A percentile compares a stretch with the other conserved stretches of the same genome.
Evolutionary conservation across 2,888 invertebrate species (phyloP).

Genomic region (Synergus umbraculus): DNA sequence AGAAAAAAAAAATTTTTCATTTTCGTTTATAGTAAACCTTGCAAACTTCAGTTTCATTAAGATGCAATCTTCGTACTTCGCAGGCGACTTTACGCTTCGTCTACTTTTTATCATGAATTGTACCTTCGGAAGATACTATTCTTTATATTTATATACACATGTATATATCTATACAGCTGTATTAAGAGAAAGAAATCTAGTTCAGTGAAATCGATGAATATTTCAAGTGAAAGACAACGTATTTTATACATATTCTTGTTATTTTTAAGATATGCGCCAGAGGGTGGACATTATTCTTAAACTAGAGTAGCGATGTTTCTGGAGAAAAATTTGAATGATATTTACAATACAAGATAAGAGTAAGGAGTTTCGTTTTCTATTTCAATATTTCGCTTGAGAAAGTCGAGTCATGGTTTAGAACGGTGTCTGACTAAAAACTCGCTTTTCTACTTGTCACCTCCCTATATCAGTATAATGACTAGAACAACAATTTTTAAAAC

Average conservation of each 20-base stretch:
- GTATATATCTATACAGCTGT: neutral
- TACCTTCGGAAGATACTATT: neutral
- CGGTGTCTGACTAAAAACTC: neutral
- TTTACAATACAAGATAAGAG: neutral
- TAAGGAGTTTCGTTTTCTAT: neutral
- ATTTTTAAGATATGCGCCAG: neutral
- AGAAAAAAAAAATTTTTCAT: no score
- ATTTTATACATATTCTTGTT: neutral
- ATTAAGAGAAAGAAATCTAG: neutral
- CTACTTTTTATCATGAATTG: constrained; percentile 37
- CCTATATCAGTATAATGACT: no score
- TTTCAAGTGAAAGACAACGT: neutral
- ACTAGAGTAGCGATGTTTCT: neutral
- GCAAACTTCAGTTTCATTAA: no score
- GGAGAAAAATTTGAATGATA: neutral
- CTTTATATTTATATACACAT: neutral
- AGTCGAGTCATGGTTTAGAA: neutral
- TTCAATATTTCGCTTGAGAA: no score
- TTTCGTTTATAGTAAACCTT: no score
- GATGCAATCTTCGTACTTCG: constrained; percentile 15
- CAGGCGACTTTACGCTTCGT: constrained; percentile 45
- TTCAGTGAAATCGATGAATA: neutral
- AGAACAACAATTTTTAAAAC: no score
- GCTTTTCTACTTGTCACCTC: neutral
- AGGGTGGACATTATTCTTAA: neutral